Conservation (phyloP, 2,113 vertebrate species). For the Suncus etruscus region DNA sequence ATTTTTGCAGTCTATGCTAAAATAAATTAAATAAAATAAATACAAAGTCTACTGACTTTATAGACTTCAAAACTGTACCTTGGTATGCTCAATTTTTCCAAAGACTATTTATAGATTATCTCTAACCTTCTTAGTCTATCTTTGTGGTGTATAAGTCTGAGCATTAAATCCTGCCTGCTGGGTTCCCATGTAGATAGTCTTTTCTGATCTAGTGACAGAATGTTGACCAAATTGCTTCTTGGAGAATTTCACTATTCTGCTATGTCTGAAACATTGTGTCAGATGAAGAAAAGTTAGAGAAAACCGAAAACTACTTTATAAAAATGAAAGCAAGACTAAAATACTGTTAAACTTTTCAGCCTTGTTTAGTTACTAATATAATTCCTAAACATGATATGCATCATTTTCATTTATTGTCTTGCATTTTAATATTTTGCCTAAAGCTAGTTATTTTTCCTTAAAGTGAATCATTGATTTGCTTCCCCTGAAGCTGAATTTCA, state of each 20-base stretch:
- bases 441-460: constrained; percentile 71
- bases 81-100: background rate
- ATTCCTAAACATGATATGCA: constrained; percentile 57
- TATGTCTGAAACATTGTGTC: constrained; percentile 38
- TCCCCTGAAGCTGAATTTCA: constrained; percentile 57
- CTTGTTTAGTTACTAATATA: constrained; percentile 56
- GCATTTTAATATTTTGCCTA: constrained; percentile 66
- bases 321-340: background rate
- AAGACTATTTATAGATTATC: background rate
- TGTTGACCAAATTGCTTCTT: constrained; percentile 46
- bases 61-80: constrained; percentile 15
- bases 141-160: background rate
- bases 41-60: background rate
- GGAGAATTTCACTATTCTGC: constrained; percentile 15
- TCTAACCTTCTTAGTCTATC: background rate
- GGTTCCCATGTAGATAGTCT: background rate
- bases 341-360: background rate
- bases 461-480: constrained; percentile 75
- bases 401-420: constrained; percentile 59
- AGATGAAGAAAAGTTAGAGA: constrained; percentile 40
- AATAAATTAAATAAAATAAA: constrained; percentile 11
- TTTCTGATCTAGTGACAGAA: background rate
- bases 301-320: constrained; percentile 17
- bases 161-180: background rate
- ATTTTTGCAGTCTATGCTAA: background rate